Percentiles rank a stretch among this genome's conserved stretches.
Conservation (phyloP, 92 coral and sea anemone species). For the Palythoa caribaeorum region DNA sequence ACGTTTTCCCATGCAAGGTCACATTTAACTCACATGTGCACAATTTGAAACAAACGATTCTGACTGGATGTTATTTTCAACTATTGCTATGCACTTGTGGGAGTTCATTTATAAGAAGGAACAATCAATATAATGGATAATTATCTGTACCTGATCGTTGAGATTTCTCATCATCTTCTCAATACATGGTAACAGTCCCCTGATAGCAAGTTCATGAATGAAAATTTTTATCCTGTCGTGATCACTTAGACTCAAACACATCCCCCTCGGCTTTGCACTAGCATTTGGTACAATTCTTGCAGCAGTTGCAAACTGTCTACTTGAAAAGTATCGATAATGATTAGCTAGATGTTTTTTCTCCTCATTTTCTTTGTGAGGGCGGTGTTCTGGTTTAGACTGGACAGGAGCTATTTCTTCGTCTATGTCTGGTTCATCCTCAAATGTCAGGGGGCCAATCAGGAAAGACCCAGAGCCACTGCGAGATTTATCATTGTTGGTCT, state of each 20-base stretch:
- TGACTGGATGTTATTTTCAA: too few relatives aligned
- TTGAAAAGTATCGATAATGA: conserved; percentile 86
- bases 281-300: conserved; percentile 66
- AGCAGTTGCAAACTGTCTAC: conserved; percentile 90
- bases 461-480: conserved; percentile 85
- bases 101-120: too few relatives aligned
- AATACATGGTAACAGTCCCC: conserved; percentile 89
- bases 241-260: conserved; percentile 94
- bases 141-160: conserved; percentile 82
- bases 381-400: conserved; percentile 41
- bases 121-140: background rate
- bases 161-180: conserved; percentile 88
- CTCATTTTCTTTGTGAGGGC: conserved; percentile 53
- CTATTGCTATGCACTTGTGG: too few relatives aligned
- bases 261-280: conserved; percentile 77
- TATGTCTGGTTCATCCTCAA: conserved; percentile 83
- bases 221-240: conserved; percentile 98
- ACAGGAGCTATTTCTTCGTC: conserved; percentile 57
- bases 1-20: too few relatives aligned
- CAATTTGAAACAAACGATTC: too few relatives aligned
- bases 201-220: conserved; percentile 93
- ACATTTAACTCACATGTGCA: too few relatives aligned
- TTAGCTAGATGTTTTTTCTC: conserved; percentile 82
- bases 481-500: conserved; percentile 63
- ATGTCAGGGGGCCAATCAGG: conserved; percentile 92